phyloP scores from a whole-genome alignment of 1,140 invertebrate species.

The Campoletis sonorensis region DNA sequence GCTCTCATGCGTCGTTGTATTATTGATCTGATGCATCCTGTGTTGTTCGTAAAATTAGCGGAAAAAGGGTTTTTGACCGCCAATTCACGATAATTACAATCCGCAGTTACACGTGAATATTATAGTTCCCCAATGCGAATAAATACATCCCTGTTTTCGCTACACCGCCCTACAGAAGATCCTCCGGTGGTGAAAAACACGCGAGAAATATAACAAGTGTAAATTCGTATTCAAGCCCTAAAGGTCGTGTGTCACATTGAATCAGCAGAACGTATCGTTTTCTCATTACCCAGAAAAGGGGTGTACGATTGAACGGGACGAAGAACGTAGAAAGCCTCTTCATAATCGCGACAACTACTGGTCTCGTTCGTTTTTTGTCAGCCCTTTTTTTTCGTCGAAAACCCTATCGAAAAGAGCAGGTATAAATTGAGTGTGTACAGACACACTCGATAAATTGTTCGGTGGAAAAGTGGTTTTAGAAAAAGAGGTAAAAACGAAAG shows the following conservation, averaged over 20 bases:
- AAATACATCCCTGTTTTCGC: too few relatives aligned
- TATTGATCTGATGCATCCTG: background rate
- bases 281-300: constrained; percentile 59
- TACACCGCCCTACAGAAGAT: too few relatives aligned
- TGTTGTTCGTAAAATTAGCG: background rate
- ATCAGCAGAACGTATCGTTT: constrained; percentile 63
- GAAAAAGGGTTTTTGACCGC: background rate
- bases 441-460: constrained; percentile 24
- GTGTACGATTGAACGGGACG: constrained; percentile 44
- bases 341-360: constrained; percentile 10
- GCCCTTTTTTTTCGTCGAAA: constrained; percentile 17
- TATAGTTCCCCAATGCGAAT: too few relatives aligned
- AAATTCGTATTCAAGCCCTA: constrained; percentile 50
- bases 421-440: constrained; percentile 23
- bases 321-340: constrained; percentile 40
- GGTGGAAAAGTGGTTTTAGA: background rate
- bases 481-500: constrained; percentile 39
- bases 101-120: too few relatives aligned
- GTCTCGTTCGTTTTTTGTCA: background rate
- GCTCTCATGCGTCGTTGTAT: constrained; percentile 3
- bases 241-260: constrained; percentile 59
- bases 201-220: constrained; percentile 10
- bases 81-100: background rate
- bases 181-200: background rate
- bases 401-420: constrained; percentile 27